Evolutionary conservation across 2,113 vertebrate species (phyloP).

Genomic region (Panthera leo): DNA sequence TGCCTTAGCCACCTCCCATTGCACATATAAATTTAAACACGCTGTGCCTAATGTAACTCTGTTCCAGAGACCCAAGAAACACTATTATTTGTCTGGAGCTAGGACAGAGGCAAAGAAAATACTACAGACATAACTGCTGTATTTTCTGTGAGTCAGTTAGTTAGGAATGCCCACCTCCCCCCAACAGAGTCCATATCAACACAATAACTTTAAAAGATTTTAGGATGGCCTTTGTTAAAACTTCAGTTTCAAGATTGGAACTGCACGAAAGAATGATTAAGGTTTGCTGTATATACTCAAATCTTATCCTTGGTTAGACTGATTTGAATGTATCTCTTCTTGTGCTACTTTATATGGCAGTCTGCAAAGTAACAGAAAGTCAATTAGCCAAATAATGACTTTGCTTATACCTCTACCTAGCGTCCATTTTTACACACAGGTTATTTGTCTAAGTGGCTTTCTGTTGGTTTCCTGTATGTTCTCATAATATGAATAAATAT

Average conservation of each 20-base stretch:
- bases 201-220: not conserved
- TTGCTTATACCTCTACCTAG: too few species aligned
- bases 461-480: not conserved
- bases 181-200: not conserved
- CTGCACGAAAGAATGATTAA: not conserved
- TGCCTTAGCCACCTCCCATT: not conserved
- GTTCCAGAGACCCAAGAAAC: not conserved
- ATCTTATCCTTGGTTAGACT: not conserved
- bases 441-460: not conserved
- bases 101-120: not conserved
- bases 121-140: too few species aligned
- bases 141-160: not conserved
- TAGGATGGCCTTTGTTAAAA: not conserved
- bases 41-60: not conserved
- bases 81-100: not conserved
- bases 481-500: not conserved
- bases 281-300: not conserved
- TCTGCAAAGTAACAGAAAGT: not conserved
- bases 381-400: not conserved
- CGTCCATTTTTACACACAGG: not conserved
- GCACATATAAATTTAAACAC: not conserved
- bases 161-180: not conserved
- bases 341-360: rapidly evolving
- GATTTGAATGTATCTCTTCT: not conserved
- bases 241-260: not conserved